These are phyloP conservation scores for Autographa gamma DNA, from an alignment of 2,888 invertebrate species.

Conservation along the genomic window DNA sequence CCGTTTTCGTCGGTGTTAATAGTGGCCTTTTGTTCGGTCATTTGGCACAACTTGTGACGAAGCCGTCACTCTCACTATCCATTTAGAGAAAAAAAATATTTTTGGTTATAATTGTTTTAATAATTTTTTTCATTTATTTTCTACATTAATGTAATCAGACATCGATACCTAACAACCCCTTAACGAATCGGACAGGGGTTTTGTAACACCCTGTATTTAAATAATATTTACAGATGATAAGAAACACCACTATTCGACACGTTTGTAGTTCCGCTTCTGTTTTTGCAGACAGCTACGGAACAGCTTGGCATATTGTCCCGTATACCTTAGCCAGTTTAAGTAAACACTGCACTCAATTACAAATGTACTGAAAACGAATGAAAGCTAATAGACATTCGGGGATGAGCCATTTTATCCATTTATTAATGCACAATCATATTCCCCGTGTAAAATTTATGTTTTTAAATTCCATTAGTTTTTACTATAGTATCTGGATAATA, in stretches of 20 bases:
- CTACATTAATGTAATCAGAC: too few relatives aligned
- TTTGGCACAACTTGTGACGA: too few relatives aligned
- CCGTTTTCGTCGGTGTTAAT: too few relatives aligned
- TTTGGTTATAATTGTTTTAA: too few relatives aligned
- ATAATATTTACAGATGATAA: conserved; percentile 31
- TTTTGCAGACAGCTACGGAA: conserved; percentile 31
- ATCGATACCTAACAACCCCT: too few relatives aligned
- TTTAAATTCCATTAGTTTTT: neutral
- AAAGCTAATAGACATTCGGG: neutral
- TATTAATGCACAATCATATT: neutral
- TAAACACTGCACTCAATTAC: neutral
- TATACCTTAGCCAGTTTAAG: neutral
- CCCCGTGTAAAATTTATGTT: neutral
- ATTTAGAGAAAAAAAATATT: too few relatives aligned
- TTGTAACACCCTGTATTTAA: too few relatives aligned
- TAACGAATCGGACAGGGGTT: too few relatives aligned
- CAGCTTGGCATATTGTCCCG: conserved; percentile 34
- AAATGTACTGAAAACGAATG: neutral
- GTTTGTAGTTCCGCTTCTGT: conserved; percentile 31
- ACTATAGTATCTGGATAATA: too few relatives aligned
- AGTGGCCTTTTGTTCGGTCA: too few relatives aligned
- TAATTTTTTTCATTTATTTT: too few relatives aligned
- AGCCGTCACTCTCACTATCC: too few relatives aligned
- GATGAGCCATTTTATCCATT: neutral
- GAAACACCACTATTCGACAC: conserved; percentile 33